Base-by-base conservation (phyloP, 1,140 invertebrate species). In the Drosophila willistoni region DNA sequence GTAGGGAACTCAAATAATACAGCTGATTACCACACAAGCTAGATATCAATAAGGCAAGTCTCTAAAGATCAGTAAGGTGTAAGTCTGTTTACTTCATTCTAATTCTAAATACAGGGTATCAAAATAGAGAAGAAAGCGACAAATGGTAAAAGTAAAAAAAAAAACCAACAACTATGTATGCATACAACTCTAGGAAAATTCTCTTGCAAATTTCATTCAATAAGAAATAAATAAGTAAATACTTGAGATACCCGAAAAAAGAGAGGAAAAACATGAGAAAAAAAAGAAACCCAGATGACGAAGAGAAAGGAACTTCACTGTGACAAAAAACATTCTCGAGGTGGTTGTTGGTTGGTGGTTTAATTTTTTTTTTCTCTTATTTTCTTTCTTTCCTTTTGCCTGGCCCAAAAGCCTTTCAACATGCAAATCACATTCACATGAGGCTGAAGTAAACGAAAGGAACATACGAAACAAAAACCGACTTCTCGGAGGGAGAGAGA, bases 221-320 rank as follows among this genome's bases (percentile, higher is more conserved):
- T 80, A 72, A 68, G 72, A 77, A 87, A 87, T 87, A 89, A 87
- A 87, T 87, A 87, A 87, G 84, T 83, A 87, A 87, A 87, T 87
- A 83, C 77, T 89, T 87, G 66, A 79, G 72, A 87, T 82, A 71
- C 62, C 13, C 51, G 19, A 13, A 47, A 42, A 54, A 19, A 17
- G 34, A 51, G 19, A 22, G 10, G 10, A 22, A 22, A 22, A 51
- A 22, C 7, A 22, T 12, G 9, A 22, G 1, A 51, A 22, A 51
- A 22, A 51, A 22, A 51, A 51, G 19, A 7, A 47, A 19, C 14
- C 14, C 14, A 19, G 44, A 47, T 47, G 17, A 51, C 17, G 44
- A 51, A 51, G 44, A 51, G 44, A 51, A 51, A 51, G 44, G 19
- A 51, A 51, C 44, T 51, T 51, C 44, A 41, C 68, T 72, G 74